Evolutionary conservation across 2,888 invertebrate genomes (phyloP).

Genomic region (Tillus elongatus): DNA sequence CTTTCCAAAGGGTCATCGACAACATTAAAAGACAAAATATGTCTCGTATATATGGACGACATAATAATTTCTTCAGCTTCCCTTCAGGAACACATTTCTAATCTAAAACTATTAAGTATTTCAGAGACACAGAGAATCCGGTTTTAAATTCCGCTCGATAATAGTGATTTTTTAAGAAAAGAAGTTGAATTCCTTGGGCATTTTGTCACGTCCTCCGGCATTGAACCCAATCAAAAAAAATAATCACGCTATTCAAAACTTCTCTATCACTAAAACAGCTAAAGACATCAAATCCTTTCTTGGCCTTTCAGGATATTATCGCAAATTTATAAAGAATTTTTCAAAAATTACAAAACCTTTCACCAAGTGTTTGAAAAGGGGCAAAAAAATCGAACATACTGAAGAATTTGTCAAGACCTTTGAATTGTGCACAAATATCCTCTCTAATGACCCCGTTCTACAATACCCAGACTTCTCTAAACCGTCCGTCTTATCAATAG

Average conservation of each 20-base stretch:
- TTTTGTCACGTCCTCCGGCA: not conserved
- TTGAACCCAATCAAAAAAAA: conserved; percentile 1
- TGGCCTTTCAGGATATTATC: not conserved
- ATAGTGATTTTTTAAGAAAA: conserved; percentile 11
- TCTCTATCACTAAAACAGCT: too few species aligned
- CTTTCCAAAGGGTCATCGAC: too few species aligned
- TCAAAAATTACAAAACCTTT: conserved; percentile 19
- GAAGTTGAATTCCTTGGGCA: conserved; percentile 11
- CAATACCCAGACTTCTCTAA: conserved; percentile 27
- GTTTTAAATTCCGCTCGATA: conserved; percentile 10
- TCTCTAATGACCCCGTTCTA: conserved; percentile 19
- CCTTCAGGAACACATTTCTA: conserved; percentile 10
- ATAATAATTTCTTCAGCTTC: conserved; percentile 12
- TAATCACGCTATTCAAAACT: not conserved
- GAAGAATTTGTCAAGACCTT: conserved; percentile 13
- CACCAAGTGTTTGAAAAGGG: conserved; percentile 19
- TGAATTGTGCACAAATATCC: conserved; percentile 15
- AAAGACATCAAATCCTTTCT: too few species aligned
- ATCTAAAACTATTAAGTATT: conserved; percentile 10
- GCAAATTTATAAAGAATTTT: conserved; percentile 15
- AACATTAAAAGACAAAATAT: too few species aligned
- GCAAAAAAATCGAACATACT: conserved; percentile 14
- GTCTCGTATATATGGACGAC: too few species aligned
- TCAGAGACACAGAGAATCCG: conserved; percentile 6
- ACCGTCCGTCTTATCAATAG: conserved; percentile 26